These are phyloP conservation scores for Ornithoptera priamus DNA, from an alignment of 2,888 invertebrate species.

Conservation along the genomic window DNA sequence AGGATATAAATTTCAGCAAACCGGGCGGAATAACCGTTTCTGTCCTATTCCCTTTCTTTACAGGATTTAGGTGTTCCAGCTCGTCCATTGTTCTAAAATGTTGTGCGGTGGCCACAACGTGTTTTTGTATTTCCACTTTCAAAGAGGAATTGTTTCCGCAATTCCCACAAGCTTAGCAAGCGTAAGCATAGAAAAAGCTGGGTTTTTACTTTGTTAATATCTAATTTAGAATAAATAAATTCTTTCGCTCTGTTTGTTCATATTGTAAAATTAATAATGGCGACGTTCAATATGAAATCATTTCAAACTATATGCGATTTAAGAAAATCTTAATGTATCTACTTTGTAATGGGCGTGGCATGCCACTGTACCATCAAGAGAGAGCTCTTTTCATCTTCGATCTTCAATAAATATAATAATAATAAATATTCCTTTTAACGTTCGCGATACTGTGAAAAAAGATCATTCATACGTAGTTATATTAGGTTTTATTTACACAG, in stretches of 20 bases:
- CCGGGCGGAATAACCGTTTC: slow-evolving; percentile 3
- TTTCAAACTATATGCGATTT: no score
- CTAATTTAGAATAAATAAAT: neutral
- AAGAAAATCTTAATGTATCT: no score
- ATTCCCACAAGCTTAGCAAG: neutral
- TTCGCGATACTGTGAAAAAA: no score
- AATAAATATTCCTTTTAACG: no score
- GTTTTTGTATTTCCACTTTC: slow-evolving; percentile 2
- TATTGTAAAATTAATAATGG: no score
- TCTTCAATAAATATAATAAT: no score
- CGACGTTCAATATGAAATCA: no score
- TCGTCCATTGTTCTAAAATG: slow-evolving; percentile 21
- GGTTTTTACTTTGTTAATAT: neutral
- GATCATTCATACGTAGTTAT: no score
- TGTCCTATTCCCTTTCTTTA: slow-evolving; percentile 6
- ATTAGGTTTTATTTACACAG: no score
- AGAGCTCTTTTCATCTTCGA: no score
- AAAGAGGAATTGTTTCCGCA: slow-evolving; percentile 3
- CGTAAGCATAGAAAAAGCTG: neutral
- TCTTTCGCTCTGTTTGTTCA: neutral
- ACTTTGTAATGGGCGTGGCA: no score
- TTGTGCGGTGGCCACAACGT: neutral
- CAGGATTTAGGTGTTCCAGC: slow-evolving; percentile 20
- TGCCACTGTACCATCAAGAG: no score
- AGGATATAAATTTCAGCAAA: slow-evolving; percentile 10